Evolutionary conservation across 2,113 vertebrate species (phyloP), one percentile per base, ranked within the genome.

Genomic region (Bufo bufo): DNA sequence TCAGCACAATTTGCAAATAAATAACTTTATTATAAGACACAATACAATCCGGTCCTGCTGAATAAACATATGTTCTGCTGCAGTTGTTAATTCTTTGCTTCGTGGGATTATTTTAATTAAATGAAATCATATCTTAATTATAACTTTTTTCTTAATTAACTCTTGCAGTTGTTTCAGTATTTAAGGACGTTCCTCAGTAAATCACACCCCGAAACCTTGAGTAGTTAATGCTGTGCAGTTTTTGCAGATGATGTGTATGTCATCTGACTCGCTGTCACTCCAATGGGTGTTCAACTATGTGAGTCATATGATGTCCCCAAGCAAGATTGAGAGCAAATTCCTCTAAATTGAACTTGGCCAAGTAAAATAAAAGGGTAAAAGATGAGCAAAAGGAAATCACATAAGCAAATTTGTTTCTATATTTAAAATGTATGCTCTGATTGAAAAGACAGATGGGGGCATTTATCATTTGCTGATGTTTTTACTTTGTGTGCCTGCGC

Each of bases 251-350:
- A 75, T 49, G 10, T 85, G 20, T 75, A 85, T 77, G 84, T 77
- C 71, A 61, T 33, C 16, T 77, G 54, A 77, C 52, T 85, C 16
- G 54, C 71, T 75, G 82, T 84, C 82, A 72, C 63, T 84, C 66
- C 66, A 84, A 56, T 84, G 49, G 82, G 45, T 33, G 16, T 74
- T 74, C 20, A 84, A 17, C 6, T 84, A 72, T 72, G 23, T 71
- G 49, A 84, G 66, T 72, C 82, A 84, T 84, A 56, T 72, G 66
- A 43, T 84, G 66, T 4, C 49, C 82, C 43, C 2, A 20, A 45
- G n/a, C 49, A 45, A 33, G 23, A 84, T 12, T 6, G 80, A 82
- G 65, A 65, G 20, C 16, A 65, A 65, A 19, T 65, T 65, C 19
- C 19, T 49, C 33, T 63, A 49, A 23, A 59, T 10, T 61, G 80